Evolutionary conservation across 2,888 invertebrate species (phyloP).

Genomic region (Gortyna flavago): DNA sequence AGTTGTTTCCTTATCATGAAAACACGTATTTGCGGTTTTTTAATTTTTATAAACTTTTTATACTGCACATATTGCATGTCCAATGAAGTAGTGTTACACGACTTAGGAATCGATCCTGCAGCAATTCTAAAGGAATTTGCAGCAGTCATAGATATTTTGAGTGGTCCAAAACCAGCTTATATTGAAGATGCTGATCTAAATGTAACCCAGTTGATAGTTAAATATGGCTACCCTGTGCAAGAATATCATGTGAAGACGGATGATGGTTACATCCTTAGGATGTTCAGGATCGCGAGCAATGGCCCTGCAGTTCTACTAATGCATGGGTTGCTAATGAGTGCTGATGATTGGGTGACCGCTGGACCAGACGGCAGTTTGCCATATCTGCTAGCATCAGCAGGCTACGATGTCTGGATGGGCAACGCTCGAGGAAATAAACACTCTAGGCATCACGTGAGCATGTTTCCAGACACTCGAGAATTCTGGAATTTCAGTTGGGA

Average conservation of each 20-base stretch:
- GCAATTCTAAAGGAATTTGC: slow-evolving; percentile 34
- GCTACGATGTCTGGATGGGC: slow-evolving; percentile 93
- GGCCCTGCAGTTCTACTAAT: slow-evolving; percentile 90
- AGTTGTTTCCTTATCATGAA: slow-evolving; percentile 29
- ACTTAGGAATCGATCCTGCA: slow-evolving; percentile 28
- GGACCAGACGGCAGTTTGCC: slow-evolving; percentile 89
- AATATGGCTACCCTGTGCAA: slow-evolving; percentile 46
- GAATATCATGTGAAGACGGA: slow-evolving; percentile 58
- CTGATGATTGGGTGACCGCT: slow-evolving; percentile 92
- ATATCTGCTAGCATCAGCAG: slow-evolving; percentile 90
- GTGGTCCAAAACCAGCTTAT: slow-evolving; percentile 17
- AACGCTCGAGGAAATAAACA: slow-evolving; percentile 93
- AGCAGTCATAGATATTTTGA: slow-evolving; percentile 29
- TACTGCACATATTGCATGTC: slow-evolving; percentile 11
- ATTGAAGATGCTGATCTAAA: slow-evolving; percentile 54
- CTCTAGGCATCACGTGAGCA: slow-evolving; percentile 83
- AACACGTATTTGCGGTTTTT: slow-evolving; percentile 1
- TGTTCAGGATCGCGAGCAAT: slow-evolving; percentile 56
- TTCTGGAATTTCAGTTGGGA: slow-evolving; percentile 93
- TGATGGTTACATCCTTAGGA: slow-evolving; percentile 65
- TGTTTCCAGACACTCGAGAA: slow-evolving; percentile 70
- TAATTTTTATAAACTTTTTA: slow-evolving; percentile 21
- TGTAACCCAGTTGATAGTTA: slow-evolving; percentile 49
- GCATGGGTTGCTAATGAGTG: slow-evolving; percentile 93
- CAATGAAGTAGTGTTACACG: slow-evolving; percentile 17